A percentile compares a stretch with the other conserved stretches of the same genome.
These are phyloP conservation scores for Prorops nasuta DNA, from an alignment of 1,140 invertebrate species.

Conservation along the genomic window DNA sequence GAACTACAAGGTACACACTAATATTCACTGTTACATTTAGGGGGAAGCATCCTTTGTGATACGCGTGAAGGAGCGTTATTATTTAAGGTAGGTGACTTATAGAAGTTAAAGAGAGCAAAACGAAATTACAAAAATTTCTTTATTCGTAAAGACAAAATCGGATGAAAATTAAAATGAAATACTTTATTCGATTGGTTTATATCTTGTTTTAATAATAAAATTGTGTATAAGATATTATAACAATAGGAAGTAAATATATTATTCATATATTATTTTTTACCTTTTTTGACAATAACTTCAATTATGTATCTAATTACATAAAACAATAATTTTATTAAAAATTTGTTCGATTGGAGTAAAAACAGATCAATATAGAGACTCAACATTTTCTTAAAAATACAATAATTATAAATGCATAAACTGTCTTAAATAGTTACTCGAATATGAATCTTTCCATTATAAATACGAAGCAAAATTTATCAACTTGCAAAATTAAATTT, in stretches of 20 bases:
- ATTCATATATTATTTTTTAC: not conserved
- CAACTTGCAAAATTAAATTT: constrained; percentile 1
- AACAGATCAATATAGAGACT: no score
- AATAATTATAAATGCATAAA: constrained; percentile 7
- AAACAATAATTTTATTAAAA: constrained; percentile 5
- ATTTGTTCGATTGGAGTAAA: no score
- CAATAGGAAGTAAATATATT: not conserved
- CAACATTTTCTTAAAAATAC: no score
- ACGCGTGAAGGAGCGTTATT: constrained; percentile 2
- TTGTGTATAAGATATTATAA: not conserved
- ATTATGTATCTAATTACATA: not conserved
- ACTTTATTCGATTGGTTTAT: no score
- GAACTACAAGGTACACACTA: no score
- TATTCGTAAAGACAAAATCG: no score
- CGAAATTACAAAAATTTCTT: not conserved
- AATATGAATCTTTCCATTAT: no score
- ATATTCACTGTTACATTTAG: no score
- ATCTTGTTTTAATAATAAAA: no score
- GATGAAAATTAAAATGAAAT: no score
- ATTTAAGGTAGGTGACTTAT: not conserved
- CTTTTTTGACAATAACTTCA: not conserved
- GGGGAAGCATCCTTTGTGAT: no score
- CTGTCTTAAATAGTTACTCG: no score
- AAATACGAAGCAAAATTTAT: constrained; percentile 9
- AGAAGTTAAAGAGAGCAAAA: not conserved